Evolutionary conservation across 64 coral and sea anemone species (phyloP).

Genomic region (Catalaphyllia jardinei): DNA sequence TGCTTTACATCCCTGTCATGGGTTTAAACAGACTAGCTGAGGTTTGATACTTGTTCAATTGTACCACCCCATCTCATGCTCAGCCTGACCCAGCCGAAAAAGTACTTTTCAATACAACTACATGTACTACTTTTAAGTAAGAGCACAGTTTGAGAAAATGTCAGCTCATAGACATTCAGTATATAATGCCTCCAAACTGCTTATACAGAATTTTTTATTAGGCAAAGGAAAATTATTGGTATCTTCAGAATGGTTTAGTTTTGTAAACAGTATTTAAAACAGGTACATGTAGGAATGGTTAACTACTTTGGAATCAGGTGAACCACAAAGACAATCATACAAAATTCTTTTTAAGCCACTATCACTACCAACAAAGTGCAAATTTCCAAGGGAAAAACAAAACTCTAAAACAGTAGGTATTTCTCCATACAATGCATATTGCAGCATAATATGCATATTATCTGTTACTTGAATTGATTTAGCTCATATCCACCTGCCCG

Average conservation of each 20-base stretch:
- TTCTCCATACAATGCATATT: too few relatives aligned
- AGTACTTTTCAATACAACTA: neutral
- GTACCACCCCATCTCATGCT: conserved; percentile 68
- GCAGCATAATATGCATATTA: too few relatives aligned
- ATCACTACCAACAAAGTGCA: neutral
- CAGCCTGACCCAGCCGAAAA: conserved; percentile 72
- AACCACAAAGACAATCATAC: neutral
- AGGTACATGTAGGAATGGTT: neutral
- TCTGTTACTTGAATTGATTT: too few relatives aligned
- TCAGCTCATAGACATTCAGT: neutral
- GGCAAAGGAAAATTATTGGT: neutral
- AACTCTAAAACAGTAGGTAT: neutral
- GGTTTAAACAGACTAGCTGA: conserved; percentile 73
- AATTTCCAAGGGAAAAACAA: neutral
- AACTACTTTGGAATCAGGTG: neutral
- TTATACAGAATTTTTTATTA: neutral
- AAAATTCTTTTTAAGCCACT: neutral
- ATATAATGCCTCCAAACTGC: neutral
- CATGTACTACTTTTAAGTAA: neutral
- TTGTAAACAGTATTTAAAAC: neutral
- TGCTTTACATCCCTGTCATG: conserved; percentile 45
- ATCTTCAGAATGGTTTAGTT: neutral
- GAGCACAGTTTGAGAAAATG: neutral
- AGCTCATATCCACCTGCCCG: too few relatives aligned
- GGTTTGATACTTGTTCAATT: conserved; percentile 38